Percentiles rank a stretch among this genome's conserved stretches.
These are phyloP conservation scores for Lysiphlebus fabarum DNA, from an alignment of 1,140 invertebrate genomes.

Conservation along the genomic window DNA sequence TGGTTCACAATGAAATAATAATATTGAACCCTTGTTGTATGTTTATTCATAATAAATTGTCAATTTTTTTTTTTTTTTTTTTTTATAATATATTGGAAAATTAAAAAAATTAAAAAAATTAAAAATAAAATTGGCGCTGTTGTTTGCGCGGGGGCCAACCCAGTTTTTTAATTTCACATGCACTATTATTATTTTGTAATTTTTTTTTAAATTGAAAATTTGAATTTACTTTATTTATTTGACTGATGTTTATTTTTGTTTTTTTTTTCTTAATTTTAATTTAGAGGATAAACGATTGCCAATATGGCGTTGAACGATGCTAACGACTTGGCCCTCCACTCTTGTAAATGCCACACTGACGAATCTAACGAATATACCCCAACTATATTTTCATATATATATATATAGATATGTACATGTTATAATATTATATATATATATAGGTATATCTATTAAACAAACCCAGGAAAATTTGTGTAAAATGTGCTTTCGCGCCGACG, in stretches of 20 bases:
- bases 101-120: neutral
- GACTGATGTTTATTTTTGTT: neutral
- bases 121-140: neutral
- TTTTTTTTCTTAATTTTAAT: neutral
- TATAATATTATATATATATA: no score
- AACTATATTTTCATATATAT: no score
- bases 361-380: neutral
- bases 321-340: slow-evolving; percentile 14
- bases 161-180: neutral
- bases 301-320: slow-evolving; percentile 11
- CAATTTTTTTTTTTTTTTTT: no score
- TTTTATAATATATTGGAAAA: neutral
- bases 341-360: slow-evolving; percentile 3
- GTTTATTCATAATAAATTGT: neutral
- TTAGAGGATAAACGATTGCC: slow-evolving; percentile 1
- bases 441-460: no score
- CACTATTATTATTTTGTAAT: neutral
- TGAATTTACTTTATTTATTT: neutral
- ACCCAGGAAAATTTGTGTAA: no score
- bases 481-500: no score
- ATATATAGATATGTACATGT: no score
- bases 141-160: slow-evolving; percentile 1
- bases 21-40: neutral
- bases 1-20: no score
- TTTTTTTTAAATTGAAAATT: no score